These are phyloP conservation scores for Pempheris klunzingeri DNA, from an alignment of 2,797 vertebrate genomes.

Conservation along the genomic window DNA sequence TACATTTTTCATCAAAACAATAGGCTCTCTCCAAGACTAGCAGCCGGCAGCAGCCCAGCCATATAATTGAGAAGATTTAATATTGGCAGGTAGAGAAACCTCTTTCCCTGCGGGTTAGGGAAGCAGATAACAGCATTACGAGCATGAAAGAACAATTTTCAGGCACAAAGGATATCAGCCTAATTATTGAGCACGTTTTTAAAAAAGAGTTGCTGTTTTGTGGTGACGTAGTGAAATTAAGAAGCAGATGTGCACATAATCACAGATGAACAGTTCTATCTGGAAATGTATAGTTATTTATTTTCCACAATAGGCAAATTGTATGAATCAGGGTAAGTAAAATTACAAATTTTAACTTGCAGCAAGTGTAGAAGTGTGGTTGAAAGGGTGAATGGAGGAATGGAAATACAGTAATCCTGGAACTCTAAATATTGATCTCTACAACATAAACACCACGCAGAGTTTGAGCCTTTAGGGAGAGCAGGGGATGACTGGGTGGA, in stretches of 20 bases:
- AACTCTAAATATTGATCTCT: slow-evolving; percentile 14
- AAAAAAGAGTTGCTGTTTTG: neutral
- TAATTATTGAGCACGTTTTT: slow-evolving; percentile 35
- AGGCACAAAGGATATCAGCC: slow-evolving; percentile 36
- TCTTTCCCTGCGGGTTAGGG: slow-evolving; percentile 34
- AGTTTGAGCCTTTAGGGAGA: slow-evolving; percentile 1
- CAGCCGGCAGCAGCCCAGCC: slow-evolving; percentile 62
- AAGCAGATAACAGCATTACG: slow-evolving; percentile 46
- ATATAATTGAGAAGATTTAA: slow-evolving; percentile 70
- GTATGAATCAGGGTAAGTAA: neutral
- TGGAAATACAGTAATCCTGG: neutral
- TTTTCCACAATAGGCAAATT: neutral
- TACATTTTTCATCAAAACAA: slow-evolving; percentile 78
- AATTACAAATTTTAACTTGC: neutral
- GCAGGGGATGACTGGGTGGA: slow-evolving; percentile 6
- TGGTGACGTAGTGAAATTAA: slow-evolving; percentile 21
- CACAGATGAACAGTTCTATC: neutral
- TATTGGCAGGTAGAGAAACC: slow-evolving; percentile 63
- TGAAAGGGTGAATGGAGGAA: slow-evolving; percentile 4
- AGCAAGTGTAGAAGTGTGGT: neutral
- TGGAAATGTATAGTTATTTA: slow-evolving; percentile 3
- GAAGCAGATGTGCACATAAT: neutral
- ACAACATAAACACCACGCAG: neutral
- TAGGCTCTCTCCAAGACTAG: slow-evolving; percentile 47
- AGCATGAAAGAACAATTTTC: slow-evolving; percentile 47